Base-by-base conservation (phyloP, 1,140 invertebrate genomes). In the Ditylenchus dipsaci region DNA sequence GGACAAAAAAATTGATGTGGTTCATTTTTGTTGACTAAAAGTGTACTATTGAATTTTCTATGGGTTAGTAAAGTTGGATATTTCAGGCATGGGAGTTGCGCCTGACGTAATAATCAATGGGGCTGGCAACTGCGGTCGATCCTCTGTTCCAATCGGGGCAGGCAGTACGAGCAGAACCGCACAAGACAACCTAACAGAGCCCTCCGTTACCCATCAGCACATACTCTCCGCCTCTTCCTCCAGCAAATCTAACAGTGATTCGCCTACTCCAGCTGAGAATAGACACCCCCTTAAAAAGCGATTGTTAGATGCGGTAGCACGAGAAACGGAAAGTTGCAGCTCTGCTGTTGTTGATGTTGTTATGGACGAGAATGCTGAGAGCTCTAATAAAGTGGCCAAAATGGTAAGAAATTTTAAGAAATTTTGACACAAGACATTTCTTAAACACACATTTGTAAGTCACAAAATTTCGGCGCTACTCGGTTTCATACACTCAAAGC, bases 41-140 rank as follows among this genome's bases (percentile, higher is more conserved):
- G n/a, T n/a, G n/a, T n/a, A n/a, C n/a, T n/a, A n/a, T n/a, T n/a
- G n/a, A n/a, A n/a, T n/a, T n/a, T n/a, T n/a, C n/a, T n/a, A n/a
- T n/a, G n/a, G n/a, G n/a, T n/a, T n/a, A n/a, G n/a, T n/a, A n/a
- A n/a, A n/a, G n/a, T n/a, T n/a, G n/a, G n/a, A n/a, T n/a, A n/a
- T 53, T 53, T 7, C 23, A 53, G 49, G 68, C 11, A 70, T 60
- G 38, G 73, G 73, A 29, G 73, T 75, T n/a, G 73, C 73, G 26
- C 76, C 74, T 1, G 73, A 75, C 33, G 27, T 69, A 30, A 30
- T 75, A 5, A 67, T 77, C 29, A 75, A 75, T 38, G 75, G 75
- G 15, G 45, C 21, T 30, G 71, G 56, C 13, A 60, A 43, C 11
- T 33, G 76, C 21, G 69, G 69, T 19, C 67, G 73, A 30, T 64